These are phyloP conservation scores for Zoroaster sp. DNA, from an alignment of 53 echinoderm and acorn worm species.

Conservation along the genomic window DNA sequence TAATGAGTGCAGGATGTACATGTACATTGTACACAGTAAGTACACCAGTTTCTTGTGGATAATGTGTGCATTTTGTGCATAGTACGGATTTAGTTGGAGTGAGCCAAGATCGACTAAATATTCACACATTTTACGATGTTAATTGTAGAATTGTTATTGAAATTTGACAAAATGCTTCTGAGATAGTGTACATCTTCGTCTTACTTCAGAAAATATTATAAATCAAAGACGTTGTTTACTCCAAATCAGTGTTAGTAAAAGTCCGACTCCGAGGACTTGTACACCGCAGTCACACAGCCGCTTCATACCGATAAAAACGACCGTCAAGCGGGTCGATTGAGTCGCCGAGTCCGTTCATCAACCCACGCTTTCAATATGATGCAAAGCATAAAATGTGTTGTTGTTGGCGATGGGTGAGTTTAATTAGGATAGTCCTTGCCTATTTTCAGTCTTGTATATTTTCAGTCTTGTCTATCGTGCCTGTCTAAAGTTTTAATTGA, in stretches of 20 bases:
- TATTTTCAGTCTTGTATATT: no score
- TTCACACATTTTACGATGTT: not conserved
- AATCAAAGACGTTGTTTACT: not conserved
- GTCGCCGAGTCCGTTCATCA: not conserved
- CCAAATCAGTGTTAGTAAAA: not conserved
- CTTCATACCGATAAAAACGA: not conserved
- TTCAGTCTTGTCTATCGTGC: no score
- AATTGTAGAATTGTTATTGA: not conserved
- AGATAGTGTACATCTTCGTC: not conserved
- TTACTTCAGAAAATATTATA: not conserved
- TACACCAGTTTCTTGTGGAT: not conserved
- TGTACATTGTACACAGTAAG: no score
- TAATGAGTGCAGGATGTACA: not conserved
- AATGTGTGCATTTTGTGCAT: not conserved
- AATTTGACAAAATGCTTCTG: not conserved
- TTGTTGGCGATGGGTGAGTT: conserved; percentile 92
- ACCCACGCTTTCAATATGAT: conserved; percentile 33
- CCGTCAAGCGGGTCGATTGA: not conserved
- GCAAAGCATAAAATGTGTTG: conserved; percentile 92
- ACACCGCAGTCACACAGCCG: not conserved
- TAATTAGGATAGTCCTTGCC: no score
- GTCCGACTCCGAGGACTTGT: not conserved
- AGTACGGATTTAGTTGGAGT: not conserved
- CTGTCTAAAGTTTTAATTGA: no score
- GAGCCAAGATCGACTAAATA: not conserved